A percentile compares a stretch with the other conserved stretches of the same genome.
Evolutionary conservation across 2,888 invertebrate genomes (phyloP).

Genomic region (Exocentrus adspersus): DNA sequence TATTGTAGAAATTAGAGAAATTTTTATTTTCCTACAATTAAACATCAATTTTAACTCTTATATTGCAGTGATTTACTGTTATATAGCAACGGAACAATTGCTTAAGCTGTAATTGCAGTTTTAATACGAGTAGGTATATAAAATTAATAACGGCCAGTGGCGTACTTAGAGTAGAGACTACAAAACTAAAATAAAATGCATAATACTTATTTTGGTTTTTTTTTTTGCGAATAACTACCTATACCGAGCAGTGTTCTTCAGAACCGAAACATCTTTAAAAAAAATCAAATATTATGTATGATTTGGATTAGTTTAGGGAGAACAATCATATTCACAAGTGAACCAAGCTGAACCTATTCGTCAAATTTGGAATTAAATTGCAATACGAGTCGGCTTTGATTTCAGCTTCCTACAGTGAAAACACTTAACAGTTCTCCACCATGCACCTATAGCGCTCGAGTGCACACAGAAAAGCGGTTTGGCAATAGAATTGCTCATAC

Average conservation of each 20-base stretch:
- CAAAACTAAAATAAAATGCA: background rate
- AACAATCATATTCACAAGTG: too few relatives aligned
- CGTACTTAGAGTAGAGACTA: background rate
- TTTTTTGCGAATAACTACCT: too few relatives aligned
- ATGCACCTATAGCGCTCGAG: conserved; percentile 9
- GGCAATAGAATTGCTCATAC: conserved; percentile 17
- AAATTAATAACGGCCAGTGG: background rate
- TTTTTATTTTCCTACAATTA: conserved; percentile 21
- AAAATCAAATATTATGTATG: too few relatives aligned
- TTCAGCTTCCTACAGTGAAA: background rate
- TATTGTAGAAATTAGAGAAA: conserved; percentile 15
- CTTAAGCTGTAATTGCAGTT: background rate
- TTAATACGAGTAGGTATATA: background rate
- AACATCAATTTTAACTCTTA: conserved; percentile 8
- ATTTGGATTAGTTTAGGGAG: too few relatives aligned
- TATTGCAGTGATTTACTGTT: conserved; percentile 19
- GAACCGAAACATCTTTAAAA: too few relatives aligned
- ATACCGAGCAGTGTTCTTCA: too few relatives aligned
- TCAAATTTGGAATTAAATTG: background rate
- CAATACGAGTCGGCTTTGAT: background rate
- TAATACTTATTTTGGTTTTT: too few relatives aligned
- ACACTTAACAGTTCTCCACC: background rate
- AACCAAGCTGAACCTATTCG: too few relatives aligned
- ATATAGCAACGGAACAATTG: conserved; percentile 3
- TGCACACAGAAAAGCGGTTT: conserved; percentile 19